Evolutionary conservation across 2,113 vertebrate genomes (phyloP).

Genomic region (Diadophis punctatus): DNA sequence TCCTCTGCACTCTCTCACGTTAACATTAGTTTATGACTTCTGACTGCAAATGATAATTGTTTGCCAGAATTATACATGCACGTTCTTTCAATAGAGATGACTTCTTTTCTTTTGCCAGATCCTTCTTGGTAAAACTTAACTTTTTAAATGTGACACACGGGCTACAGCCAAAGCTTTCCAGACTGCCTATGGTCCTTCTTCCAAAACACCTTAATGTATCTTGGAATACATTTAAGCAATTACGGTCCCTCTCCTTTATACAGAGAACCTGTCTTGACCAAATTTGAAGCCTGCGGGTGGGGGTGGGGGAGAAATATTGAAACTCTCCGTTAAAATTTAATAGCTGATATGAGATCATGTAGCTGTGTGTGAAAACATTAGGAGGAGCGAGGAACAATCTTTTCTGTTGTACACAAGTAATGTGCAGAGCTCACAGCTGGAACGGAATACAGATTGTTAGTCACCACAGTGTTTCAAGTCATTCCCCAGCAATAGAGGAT

Average conservation of each 20-base stretch:
- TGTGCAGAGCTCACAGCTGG: background rate
- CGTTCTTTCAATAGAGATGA: background rate
- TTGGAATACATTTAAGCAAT: background rate
- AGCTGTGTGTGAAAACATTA: conserved; percentile 23
- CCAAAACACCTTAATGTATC: background rate
- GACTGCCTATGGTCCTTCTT: background rate
- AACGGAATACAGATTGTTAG: background rate
- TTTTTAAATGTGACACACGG: background rate
- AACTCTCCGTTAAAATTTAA: background rate
- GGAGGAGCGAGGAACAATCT: conserved; percentile 19
- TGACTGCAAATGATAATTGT: background rate
- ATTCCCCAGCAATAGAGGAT: background rate
- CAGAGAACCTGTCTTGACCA: background rate
- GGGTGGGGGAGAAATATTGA: background rate
- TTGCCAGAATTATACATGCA: background rate
- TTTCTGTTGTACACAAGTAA: background rate
- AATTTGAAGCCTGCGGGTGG: background rate
- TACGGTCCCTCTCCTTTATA: background rate
- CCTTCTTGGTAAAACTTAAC: background rate
- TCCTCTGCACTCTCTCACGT: background rate
- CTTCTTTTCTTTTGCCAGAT: background rate
- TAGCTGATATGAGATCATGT: conserved; percentile 4
- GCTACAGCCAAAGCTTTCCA: background rate
- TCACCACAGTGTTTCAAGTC: accelerated
- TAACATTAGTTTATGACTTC: background rate